These are phyloP conservation scores for zebrafish (Danio rerio) DNA, from an alignment of 2,113 vertebrate species.

Conservation along the genomic window GRCz12tu NC_133183.1:32050001-32050500, in stretches of 20 bases:
- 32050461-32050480: conserved; percentile 19
- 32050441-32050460: not conserved
- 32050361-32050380: not conserved
- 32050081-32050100: not conserved
- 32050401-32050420: not conserved
- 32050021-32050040: conserved; percentile 57
- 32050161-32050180: conserved; percentile 59
- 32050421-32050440: conserved; percentile 38
- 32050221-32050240: not conserved
- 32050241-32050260: not conserved
- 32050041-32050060: conserved; percentile 53
- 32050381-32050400: conserved; percentile 3
- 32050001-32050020: conserved; percentile 60
- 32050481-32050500: conserved; percentile 1
- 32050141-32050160: conserved; percentile 15
- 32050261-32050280: not conserved
- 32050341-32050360: not conserved
- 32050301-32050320: not conserved
- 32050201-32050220: conserved; percentile 31
- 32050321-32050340: not conserved
- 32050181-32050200: conserved; percentile 56
- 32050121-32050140: not conserved
- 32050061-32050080: conserved; percentile 15
- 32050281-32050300: not conserved
- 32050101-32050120: conserved; percentile 8